Evolutionary conservation across 2,797 vertebrate genomes (phyloP).

Genomic region (Coccyzus lansbergi): DNA sequence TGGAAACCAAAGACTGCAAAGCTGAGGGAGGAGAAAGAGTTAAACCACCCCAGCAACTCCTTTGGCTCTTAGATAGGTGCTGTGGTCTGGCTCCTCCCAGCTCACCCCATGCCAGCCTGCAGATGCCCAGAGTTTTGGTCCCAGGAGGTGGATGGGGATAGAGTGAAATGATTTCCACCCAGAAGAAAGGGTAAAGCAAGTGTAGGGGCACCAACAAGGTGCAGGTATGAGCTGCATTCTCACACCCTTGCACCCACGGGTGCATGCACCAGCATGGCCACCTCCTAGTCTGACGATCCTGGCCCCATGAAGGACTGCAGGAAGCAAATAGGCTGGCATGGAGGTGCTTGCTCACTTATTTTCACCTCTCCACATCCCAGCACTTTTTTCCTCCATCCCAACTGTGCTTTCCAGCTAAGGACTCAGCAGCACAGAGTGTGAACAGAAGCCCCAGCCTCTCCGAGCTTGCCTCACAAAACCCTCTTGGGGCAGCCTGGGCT

Average conservation of each 20-base stretch:
- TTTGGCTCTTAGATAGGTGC: neutral
- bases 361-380: neutral
- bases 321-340: neutral
- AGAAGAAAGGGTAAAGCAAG: neutral
- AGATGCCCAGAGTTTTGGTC: neutral
- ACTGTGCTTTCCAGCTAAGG: neutral
- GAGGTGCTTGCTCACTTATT: neutral
- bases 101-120: neutral
- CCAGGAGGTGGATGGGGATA: neutral
- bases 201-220: accelerated
- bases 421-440: neutral
- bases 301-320: neutral
- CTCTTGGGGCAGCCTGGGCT: neutral
- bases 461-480: neutral
- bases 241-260: accelerated
- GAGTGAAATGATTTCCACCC: neutral
- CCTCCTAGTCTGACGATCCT: neutral
- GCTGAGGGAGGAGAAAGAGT: neutral
- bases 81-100: neutral
- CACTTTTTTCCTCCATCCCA: neutral
- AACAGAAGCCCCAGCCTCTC: neutral
- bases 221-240: neutral
- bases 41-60: neutral
- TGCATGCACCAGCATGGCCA: accelerated
- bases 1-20: neutral